Conservation (phyloP, 2,113 vertebrate species). For the Sinocyclocheilus anophthalmus region DNA sequence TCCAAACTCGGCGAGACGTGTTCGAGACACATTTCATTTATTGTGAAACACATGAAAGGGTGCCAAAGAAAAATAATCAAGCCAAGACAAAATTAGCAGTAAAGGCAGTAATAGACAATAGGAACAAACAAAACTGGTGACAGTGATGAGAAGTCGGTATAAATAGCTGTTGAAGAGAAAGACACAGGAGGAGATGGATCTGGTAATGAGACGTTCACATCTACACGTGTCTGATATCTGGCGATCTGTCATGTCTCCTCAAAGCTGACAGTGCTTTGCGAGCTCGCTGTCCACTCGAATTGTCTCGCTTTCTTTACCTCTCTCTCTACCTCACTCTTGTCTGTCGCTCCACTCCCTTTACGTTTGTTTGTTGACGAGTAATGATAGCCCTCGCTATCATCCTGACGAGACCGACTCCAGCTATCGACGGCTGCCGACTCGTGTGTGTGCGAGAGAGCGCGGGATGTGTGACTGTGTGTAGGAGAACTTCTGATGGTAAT, state of each 20-base stretch:
- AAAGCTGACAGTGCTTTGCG: slow-evolving; percentile 68
- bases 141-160: slow-evolving; percentile 58
- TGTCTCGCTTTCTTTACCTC: slow-evolving; percentile 60
- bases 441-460: slow-evolving; percentile 26
- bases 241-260: slow-evolving; percentile 72
- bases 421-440: slow-evolving; percentile 30
- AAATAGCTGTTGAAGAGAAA: slow-evolving; percentile 73
- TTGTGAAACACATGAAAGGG: slow-evolving; percentile 2
- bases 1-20: not conserved
- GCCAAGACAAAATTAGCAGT: slow-evolving; percentile 48
- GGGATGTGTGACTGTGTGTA: slow-evolving; percentile 53
- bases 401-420: slow-evolving; percentile 41
- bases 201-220: slow-evolving; percentile 73
- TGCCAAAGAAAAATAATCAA: slow-evolving; percentile 24
- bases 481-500: slow-evolving; percentile 69
- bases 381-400: slow-evolving; percentile 65
- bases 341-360: slow-evolving; percentile 20
- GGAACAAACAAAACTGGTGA: slow-evolving; percentile 28
- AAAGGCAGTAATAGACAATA: slow-evolving; percentile 48
- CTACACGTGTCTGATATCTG: slow-evolving; percentile 69
- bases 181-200: slow-evolving; percentile 60
- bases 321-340: slow-evolving; percentile 59
- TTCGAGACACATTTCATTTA: slow-evolving; percentile 22
- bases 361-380: slow-evolving; percentile 55
- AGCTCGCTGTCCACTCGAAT: slow-evolving; percentile 70